Conservation (phyloP, 2,888 invertebrate species). For the Hofmannophila pseudospretella region DNA sequence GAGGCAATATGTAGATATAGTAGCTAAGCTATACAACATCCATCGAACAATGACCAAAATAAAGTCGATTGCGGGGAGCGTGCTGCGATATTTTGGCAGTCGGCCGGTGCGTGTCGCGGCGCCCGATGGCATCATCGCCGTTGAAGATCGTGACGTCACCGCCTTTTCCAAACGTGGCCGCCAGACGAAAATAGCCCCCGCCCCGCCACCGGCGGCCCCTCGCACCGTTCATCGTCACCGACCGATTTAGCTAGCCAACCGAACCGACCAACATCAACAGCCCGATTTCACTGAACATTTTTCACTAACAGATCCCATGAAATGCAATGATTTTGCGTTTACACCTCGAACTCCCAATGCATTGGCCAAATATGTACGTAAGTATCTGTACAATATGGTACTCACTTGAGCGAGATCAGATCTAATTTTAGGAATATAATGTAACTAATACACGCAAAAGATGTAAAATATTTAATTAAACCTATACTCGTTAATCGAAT, state of each 20-base stretch:
- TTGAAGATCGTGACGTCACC: conserved; percentile 73
- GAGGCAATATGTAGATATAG: no score
- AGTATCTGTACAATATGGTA: no score
- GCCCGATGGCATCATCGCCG: conserved; percentile 74
- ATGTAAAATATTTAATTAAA: no score
- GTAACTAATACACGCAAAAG: no score
- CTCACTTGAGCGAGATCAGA: no score
- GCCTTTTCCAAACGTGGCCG: conserved; percentile 77
- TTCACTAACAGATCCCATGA: no score
- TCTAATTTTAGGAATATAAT: no score
- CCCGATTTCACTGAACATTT: conserved; percentile 21
- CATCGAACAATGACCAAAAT: conserved; percentile 66
- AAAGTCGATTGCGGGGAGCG: conserved; percentile 63
- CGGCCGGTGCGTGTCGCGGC: conserved; percentile 66
- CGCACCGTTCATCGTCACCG: conserved; percentile 46
- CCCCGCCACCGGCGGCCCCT: conserved; percentile 60
- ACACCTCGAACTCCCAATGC: no score
- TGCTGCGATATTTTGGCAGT: conserved; percentile 72
- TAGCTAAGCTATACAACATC: conserved; percentile 31
- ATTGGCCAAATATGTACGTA: no score
- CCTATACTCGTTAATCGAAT: no score
- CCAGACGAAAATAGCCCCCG: conserved; percentile 77
- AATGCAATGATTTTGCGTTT: no score
- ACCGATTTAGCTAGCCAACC: conserved; percentile 61
- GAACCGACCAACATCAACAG: conserved; percentile 34